Evolutionary conservation across 2,797 vertebrate genomes (phyloP), one percentile per base, ranked within the genome.

Genomic region (Myotis daubentonii): DNA sequence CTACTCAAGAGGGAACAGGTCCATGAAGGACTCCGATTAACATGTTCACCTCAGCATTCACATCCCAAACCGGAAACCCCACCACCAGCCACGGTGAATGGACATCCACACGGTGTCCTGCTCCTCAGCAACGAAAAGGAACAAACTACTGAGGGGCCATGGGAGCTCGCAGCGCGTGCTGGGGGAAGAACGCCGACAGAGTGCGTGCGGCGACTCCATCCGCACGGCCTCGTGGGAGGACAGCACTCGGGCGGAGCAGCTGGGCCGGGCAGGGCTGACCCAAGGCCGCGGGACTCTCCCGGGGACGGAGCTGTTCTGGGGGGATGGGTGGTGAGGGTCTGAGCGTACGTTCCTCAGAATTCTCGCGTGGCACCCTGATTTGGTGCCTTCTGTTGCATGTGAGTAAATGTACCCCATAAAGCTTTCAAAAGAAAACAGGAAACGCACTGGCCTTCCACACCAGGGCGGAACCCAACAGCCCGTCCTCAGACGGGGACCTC

Each of bases 381-480:
- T 23, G 38, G 30, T 84, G 44, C 65, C 71, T 87, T 51, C 70
- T 47, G 41, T 23, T 33, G 2, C 33, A 65, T 47, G 30, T 51
- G 88, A 86, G 49, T 49, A 92, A 85, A 47, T 25, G 11, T 13
- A 53, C 2, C 19, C 17, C 8, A 82, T 3, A 68, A 49, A 62
- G 25, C 7, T 71, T 44, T 66, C 4, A n/a, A 84, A 68, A 44
- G 33, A 17, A 41, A 53, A 38, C 20, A 13, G 4, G 6, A 28
- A 11, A 20, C 25, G 30, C 2, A 44, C 33, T 55, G 20, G 36
- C 51, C 76, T 86, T 76, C 86, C 89, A 71, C 97, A 99, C 98
- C 98, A 96, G 99, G 98, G 95, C 98, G 98, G 88, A 98, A 98
- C 60, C 97, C 98, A 81, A 98, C 22, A 98, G 98, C 93, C 98